Percentiles rank a stretch among this genome's conserved stretches.
Evolutionary conservation across 1,140 invertebrate genomes (phyloP).

Genomic region (Drosophila seguyi): DNA sequence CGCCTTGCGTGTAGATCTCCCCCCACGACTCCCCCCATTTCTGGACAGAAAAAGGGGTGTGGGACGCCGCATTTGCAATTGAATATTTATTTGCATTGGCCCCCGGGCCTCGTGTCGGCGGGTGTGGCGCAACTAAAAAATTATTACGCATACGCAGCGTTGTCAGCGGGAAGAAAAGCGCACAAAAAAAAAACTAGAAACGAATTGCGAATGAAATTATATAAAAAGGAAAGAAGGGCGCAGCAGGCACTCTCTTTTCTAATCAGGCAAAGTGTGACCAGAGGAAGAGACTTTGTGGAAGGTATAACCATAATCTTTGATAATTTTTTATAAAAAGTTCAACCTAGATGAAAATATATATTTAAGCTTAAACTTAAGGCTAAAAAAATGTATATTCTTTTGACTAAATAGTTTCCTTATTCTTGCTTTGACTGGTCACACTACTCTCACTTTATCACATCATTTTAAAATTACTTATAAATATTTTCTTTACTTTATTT

Average conservation of each 20-base stretch:
- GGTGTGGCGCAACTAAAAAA: conserved; percentile 68
- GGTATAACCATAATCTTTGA: no score
- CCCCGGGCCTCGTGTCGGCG: conserved; percentile 3
- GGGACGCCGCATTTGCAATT: conserved; percentile 62
- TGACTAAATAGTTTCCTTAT: no score
- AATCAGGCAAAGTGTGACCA: conserved; percentile 41
- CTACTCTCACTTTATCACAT: no score
- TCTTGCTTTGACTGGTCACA: no score
- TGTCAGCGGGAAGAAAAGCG: neutral
- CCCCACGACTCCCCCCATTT: no score
- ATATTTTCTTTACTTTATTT: no score
- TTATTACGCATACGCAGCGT: conserved; percentile 63
- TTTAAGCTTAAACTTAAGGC: no score
- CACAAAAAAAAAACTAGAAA: neutral
- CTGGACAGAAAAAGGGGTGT: neutral
- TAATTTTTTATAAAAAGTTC: no score
- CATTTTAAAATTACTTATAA: no score
- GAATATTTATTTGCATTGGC: conserved; percentile 68
- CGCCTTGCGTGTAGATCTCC: conserved; percentile 37
- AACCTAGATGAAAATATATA: no score
- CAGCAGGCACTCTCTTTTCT: neutral
- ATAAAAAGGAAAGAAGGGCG: neutral
- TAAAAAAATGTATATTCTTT: no score
- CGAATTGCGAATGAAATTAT: conserved; percentile 11
- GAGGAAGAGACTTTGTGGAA: no score